Conservation (phyloP, 2,113 vertebrate genomes). For the Oreochromis aureus region DNA sequence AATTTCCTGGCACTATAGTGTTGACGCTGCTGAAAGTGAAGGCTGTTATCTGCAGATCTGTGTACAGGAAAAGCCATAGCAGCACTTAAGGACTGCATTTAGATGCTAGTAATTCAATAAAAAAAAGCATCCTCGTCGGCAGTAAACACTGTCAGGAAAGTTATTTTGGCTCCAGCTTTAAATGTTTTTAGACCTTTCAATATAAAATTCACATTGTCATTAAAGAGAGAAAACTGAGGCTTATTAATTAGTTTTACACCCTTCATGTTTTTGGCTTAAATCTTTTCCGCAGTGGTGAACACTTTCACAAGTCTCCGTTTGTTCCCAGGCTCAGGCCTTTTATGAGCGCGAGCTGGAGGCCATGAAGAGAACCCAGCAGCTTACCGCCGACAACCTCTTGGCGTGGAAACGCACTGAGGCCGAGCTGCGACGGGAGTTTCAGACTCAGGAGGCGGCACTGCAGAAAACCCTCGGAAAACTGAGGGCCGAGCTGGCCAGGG, state of each 20-base stretch:
- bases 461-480: conserved; percentile 76
- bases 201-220: background rate
- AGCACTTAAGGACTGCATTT: background rate
- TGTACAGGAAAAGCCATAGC: background rate
- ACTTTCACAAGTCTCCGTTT: background rate
- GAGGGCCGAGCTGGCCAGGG: conserved; percentile 72
- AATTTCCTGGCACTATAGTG: background rate
- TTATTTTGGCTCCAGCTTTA: background rate
- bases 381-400: conserved; percentile 90
- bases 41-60: background rate
- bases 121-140: background rate
- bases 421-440: conserved; percentile 91
- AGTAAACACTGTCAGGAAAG: background rate
- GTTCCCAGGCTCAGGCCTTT: conserved; percentile 82
- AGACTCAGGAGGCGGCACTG: conserved; percentile 88
- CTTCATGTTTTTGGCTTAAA: background rate
- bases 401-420: conserved; percentile 94
- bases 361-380: conserved; percentile 94
- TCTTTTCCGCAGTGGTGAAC: background rate
- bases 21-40: background rate
- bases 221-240: background rate
- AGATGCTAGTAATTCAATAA: background rate
- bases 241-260: background rate
- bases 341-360: conserved; percentile 94
- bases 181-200: background rate